Percentiles rank a stretch among this genome's conserved stretches.
Evolutionary conservation across 2,888 invertebrate genomes (phyloP).

Genomic region (Drosophila borborema): DNA sequence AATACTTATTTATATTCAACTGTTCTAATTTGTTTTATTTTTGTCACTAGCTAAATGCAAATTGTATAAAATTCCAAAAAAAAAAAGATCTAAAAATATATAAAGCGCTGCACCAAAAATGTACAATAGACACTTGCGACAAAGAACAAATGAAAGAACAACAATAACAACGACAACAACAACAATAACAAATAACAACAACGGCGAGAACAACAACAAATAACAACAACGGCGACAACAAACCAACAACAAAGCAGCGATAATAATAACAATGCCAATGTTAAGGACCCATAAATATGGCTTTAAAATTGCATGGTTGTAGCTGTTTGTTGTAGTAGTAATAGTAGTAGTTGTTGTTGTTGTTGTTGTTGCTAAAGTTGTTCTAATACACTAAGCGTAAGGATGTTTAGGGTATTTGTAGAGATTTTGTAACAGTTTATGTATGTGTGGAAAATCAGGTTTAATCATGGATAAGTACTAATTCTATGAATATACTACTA

Average conservation of each 20-base stretch:
- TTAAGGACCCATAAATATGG: slow-evolving; percentile 64
- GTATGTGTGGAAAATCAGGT: background rate
- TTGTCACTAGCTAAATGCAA: slow-evolving; percentile 29
- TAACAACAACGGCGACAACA: slow-evolving; percentile 30
- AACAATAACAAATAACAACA: slow-evolving; percentile 9
- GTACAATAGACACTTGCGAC: slow-evolving; percentile 31
- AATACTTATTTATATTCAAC: too few species aligned
- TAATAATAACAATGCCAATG: slow-evolving; percentile 66
- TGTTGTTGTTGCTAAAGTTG: slow-evolving; percentile 30
- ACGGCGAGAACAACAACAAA: slow-evolving; percentile 11
- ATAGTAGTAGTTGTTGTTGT: slow-evolving; percentile 33
- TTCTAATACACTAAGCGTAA: slow-evolving; percentile 6
- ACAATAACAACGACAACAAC: slow-evolving; percentile 20
- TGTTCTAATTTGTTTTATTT: slow-evolving; percentile 8
- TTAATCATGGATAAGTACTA: background rate
- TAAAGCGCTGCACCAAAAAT: slow-evolving; percentile 44
- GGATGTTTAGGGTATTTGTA: background rate
- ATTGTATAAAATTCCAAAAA: slow-evolving; percentile 57
- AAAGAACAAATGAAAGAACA: slow-evolving; percentile 36
- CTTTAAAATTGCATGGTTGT: slow-evolving; percentile 48
- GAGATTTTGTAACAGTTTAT: background rate
- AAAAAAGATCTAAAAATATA: slow-evolving; percentile 16
- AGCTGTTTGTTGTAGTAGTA: slow-evolving; percentile 40
- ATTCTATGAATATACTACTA: background rate
- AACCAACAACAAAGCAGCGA: slow-evolving; percentile 45